Conservation (phyloP, 2,888 invertebrate genomes). For the Agriopis marginaria region DNA sequence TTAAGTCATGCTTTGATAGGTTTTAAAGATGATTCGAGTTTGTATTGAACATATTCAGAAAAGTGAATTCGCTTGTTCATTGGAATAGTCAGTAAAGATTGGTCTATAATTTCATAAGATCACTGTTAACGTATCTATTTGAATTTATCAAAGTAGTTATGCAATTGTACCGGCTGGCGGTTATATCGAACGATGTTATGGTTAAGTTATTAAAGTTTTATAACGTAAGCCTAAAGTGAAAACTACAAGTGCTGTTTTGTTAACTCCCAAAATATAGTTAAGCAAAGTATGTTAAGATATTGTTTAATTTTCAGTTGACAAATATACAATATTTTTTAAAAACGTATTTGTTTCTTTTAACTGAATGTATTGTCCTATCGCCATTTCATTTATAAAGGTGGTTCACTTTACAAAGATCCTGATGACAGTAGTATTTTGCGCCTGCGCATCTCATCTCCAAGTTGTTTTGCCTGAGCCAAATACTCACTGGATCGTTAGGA, state of each 20-base stretch:
- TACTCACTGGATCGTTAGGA: no score
- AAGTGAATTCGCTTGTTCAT: not conserved
- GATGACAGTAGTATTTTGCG: no score
- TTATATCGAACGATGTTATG: constrained; percentile 42
- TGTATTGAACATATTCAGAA: not conserved
- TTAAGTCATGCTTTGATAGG: constrained; percentile 46
- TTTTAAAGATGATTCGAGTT: constrained; percentile 42
- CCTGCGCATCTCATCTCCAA: no score
- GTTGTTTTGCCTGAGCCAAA: no score
- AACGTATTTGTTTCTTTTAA: constrained; percentile 32
- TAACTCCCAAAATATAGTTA: constrained; percentile 76
- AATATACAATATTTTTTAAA: constrained; percentile 83
- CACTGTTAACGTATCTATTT: not conserved
- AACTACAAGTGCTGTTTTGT: constrained; percentile 70
- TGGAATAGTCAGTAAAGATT: not conserved
- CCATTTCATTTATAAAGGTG: not conserved
- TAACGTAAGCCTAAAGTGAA: constrained; percentile 69
- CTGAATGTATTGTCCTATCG: not conserved
- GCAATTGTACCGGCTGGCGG: constrained; percentile 51
- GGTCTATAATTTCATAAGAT: not conserved
- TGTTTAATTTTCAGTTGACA: constrained; percentile 85
- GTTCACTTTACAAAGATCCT: no score
- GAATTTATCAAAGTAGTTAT: constrained; percentile 35
- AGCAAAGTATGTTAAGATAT: constrained; percentile 79
- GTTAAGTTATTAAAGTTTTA: constrained; percentile 59